Evolutionary conservation across 2,113 vertebrate genomes (phyloP).

Genomic region (Oceanites oceanicus): DNA sequence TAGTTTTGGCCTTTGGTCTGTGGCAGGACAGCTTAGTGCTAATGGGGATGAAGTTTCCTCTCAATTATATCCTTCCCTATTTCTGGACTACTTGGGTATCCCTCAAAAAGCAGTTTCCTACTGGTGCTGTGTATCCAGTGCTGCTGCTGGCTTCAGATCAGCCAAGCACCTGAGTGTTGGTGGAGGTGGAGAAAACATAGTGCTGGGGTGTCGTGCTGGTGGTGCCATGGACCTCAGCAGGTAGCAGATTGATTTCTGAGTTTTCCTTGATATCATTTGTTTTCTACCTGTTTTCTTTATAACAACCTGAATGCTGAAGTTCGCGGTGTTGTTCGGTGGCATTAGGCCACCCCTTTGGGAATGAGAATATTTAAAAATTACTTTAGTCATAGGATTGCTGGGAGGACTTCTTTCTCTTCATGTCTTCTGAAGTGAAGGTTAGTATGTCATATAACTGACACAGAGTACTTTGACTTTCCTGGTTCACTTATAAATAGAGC

Average conservation of each 20-base stretch:
- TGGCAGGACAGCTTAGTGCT: background rate
- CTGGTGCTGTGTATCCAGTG: background rate
- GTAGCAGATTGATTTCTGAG: background rate
- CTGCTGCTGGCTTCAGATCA: background rate
- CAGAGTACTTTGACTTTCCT: background rate
- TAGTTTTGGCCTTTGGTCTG: background rate
- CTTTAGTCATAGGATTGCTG: background rate
- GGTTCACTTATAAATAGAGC: background rate
- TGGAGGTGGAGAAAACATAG: background rate
- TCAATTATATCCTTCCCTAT: background rate
- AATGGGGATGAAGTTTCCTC: background rate
- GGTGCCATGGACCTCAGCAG: background rate
- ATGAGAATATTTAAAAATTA: background rate
- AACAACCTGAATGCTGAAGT: background rate
- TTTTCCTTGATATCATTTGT: background rate
- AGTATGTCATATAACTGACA: background rate
- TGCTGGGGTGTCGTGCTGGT: background rate
- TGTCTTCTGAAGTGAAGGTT: background rate
- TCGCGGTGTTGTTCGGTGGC: fast-evolving
- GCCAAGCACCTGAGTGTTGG: background rate
- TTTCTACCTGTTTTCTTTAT: background rate
- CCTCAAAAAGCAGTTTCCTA: background rate
- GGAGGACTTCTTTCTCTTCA: background rate
- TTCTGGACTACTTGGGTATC: background rate
- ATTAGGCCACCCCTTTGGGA: background rate